Base-by-base conservation (phyloP, 2,888 invertebrate species). In the Cacoxenus indagator region DNA sequence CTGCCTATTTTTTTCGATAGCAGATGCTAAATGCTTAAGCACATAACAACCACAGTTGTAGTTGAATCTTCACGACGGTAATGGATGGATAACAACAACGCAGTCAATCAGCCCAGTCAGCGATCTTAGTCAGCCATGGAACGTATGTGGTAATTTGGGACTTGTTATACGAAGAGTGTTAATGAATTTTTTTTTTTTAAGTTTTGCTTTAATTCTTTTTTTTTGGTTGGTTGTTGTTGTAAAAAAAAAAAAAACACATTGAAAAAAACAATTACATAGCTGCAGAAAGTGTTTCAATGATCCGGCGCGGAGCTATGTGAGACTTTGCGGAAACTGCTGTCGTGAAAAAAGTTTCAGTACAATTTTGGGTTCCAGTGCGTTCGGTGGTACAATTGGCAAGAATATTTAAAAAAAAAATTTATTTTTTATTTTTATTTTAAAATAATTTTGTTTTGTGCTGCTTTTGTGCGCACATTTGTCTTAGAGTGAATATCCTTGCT, bases 131-230 rank as follows among this genome's bases (percentile, higher is more conserved):
- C 31, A 62, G 29, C 43, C 43, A 75, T 68, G 9, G 46, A 27
- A 17, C 51, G 11, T 55, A 54, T 68, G 68, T 74, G 83, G 81
- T 81, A 84, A 83, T 83, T 83, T 70, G 79, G 76, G 76, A 75
- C 81, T 83, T 78, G 82, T 78, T 83, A 80, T 77, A 73, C 67
- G 75, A 74, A 69, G 78, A 74, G 83, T 76, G 83, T 75, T 83
- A 83, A 83, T 83, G 70, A 82, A 73, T 77, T 82, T 81, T 79
- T 74, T n/a, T n/a, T n/a, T n/a, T n/a, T n/a, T n/a, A n/a, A n/a
- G n/a, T n/a, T n/a, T n/a, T n/a, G n/a, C n/a, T n/a, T n/a, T n/a
- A 78, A 80, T n/a, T n/a, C n/a, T n/a, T n/a, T n/a, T n/a, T n/a
- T n/a, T n/a, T n/a, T n/a, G n/a, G n/a, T n/a, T n/a, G n/a, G n/a